A percentile compares a stretch with the other conserved stretches of the same genome.
Evolutionary conservation across 2,888 invertebrate species (phyloP).

Genomic region (Amblyjoppa fuscipennis): DNA sequence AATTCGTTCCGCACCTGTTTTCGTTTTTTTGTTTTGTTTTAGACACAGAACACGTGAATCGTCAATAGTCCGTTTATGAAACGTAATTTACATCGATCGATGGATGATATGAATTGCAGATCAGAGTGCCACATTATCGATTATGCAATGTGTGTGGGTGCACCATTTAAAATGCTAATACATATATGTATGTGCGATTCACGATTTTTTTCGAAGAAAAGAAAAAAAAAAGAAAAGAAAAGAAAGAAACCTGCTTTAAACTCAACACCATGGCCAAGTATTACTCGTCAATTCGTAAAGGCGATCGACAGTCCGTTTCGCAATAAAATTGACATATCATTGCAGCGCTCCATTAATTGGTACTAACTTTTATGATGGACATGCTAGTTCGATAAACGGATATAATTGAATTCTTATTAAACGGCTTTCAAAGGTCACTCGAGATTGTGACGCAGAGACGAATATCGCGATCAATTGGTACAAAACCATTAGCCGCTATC

Average conservation of each 20-base stretch:
- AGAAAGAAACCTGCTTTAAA: slow-evolving; percentile 22
- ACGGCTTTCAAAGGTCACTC: slow-evolving; percentile 34
- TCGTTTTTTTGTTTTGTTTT: not conserved
- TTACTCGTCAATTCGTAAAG: not conserved
- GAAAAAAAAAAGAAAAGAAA: slow-evolving; percentile 4
- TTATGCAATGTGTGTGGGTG: slow-evolving; percentile 46
- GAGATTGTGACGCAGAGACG: slow-evolving; percentile 34
- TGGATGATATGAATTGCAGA: slow-evolving; percentile 42
- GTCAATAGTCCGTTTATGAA: not conserved
- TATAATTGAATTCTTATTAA: slow-evolving; percentile 30
- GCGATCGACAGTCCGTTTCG: not conserved
- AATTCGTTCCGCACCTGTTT: slow-evolving; percentile 87
- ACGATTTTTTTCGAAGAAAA: slow-evolving; percentile 22
- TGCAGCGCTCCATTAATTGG: slow-evolving; percentile 11
- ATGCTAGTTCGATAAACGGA: slow-evolving; percentile 9
- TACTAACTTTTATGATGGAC: slow-evolving; percentile 10
- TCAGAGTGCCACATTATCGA: slow-evolving; percentile 54
- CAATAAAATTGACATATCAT: slow-evolving; percentile 6
- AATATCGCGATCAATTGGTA: slow-evolving; percentile 24
- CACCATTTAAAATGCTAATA: slow-evolving; percentile 38
- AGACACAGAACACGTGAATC: slow-evolving; percentile 28
- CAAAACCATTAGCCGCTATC: slow-evolving; percentile 53
- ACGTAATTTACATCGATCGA: slow-evolving; percentile 12
- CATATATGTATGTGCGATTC: not conserved
- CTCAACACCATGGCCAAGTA: slow-evolving; percentile 29